phyloP scores from a whole-genome alignment of 2,113 vertebrate genomes.

The Tetrax tetrax region DNA sequence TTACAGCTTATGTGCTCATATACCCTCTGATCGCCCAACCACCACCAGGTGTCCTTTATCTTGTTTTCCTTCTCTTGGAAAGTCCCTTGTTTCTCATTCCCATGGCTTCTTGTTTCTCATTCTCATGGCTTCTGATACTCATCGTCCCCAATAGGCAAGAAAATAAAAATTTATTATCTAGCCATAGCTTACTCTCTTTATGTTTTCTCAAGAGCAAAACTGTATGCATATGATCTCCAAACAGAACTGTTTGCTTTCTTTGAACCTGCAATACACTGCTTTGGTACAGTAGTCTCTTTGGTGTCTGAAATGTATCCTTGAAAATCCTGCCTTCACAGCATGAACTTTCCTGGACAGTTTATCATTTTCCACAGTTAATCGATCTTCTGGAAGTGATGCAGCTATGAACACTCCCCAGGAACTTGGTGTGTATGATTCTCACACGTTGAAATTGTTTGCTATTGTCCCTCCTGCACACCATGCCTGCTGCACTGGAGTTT shows the following conservation, averaged over 20 bases:
- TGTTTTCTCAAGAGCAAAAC: not conserved
- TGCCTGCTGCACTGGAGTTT: not conserved
- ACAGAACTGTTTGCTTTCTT: not conserved
- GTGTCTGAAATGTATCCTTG: not conserved
- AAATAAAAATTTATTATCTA: not conserved
- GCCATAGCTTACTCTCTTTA: accelerated
- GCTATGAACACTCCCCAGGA: not conserved
- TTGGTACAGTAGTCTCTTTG: not conserved
- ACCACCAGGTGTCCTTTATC: too few species aligned
- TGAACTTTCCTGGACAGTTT: not conserved
- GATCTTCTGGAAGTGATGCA: not conserved
- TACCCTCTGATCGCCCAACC: too few species aligned
- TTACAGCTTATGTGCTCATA: too few species aligned
- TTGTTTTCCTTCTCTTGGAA: too few species aligned
- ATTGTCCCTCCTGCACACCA: not conserved
- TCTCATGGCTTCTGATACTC: too few species aligned
- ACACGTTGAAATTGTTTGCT: constrained; percentile 15
- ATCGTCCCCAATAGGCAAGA: too few species aligned
- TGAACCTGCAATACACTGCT: not conserved
- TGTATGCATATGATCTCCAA: not conserved
- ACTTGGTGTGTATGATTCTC: not conserved
- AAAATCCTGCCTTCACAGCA: not conserved
- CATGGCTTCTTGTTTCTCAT: too few species aligned
- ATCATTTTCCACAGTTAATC: constrained; percentile 21
- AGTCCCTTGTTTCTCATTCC: too few species aligned